Percentiles rank a stretch among this genome's conserved stretches.
Conservation (phyloP, 23 tunicate genomes). For the Oikopleura albicans region DNA sequence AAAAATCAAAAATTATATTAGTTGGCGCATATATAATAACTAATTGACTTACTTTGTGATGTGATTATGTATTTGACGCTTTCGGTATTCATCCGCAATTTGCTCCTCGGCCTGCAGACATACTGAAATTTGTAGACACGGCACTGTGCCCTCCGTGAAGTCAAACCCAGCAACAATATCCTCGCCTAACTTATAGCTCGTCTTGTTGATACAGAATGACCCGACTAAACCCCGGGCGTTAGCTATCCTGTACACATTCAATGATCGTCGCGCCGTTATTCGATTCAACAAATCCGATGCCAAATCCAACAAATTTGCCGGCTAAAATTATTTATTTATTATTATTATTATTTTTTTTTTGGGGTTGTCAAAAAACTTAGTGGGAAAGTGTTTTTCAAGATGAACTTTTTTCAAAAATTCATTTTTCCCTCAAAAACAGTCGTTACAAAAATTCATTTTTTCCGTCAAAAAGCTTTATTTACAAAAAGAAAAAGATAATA, state of each 20-base stretch:
- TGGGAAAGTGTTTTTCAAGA: too few species aligned
- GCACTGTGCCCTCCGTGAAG: constrained; percentile 43
- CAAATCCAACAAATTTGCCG: not conserved
- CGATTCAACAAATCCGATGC: not conserved
- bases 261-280: not conserved
- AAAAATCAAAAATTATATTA: too few species aligned
- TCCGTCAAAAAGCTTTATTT: too few species aligned
- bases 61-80: constrained; percentile 14
- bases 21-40: not conserved
- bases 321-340: not conserved
- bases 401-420: too few species aligned
- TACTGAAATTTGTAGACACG: constrained; percentile 58
- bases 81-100: constrained; percentile 55
- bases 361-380: too few species aligned
- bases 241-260: constrained; percentile 52
- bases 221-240: constrained; percentile 58
- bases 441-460: too few species aligned
- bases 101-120: constrained; percentile 79
- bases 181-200: constrained; percentile 65
- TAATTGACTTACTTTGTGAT: not conserved
- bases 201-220: constrained; percentile 48
- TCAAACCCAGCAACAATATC: constrained; percentile 73
- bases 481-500: too few species aligned
- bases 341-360: too few species aligned
- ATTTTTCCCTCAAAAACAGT: too few species aligned